These are phyloP conservation scores for Platyscapa corneri DNA, from an alignment of 1,140 invertebrate species.

Conservation along the genomic window DNA sequence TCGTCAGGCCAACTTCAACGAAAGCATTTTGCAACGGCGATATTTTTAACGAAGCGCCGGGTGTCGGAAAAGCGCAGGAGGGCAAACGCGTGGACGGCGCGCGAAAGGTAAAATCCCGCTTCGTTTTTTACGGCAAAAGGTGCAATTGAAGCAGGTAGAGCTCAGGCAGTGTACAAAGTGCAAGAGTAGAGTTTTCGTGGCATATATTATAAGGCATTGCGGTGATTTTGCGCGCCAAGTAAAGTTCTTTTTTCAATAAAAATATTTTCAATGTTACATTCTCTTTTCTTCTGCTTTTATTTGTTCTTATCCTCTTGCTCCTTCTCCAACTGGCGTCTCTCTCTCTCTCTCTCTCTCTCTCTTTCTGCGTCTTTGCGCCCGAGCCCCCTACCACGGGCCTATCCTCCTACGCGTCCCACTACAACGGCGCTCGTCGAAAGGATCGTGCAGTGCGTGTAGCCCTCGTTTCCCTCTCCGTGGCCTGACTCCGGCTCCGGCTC, in stretches of 20 bases:
- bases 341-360: too few relatives aligned
- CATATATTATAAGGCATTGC: not conserved
- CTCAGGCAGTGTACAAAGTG: not conserved
- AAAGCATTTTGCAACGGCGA: not conserved
- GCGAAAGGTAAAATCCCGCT: too few relatives aligned
- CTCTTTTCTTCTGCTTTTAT: slow-evolving; percentile 25
- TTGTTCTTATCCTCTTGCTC: not conserved
- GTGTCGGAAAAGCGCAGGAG: too few relatives aligned
- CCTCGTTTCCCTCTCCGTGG: slow-evolving; percentile 29
- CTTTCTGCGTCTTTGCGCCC: not conserved
- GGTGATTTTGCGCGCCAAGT: not conserved
- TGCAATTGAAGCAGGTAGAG: not conserved
- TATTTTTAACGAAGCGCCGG: too few relatives aligned
- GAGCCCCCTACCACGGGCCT: slow-evolving; percentile 1
- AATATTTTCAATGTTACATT: slow-evolving; percentile 43
- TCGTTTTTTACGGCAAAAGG: not conserved
- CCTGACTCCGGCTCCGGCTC: not conserved
- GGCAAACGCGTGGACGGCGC: too few relatives aligned
- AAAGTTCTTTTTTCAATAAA: slow-evolving; percentile 37
- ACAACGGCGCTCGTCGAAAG: slow-evolving; percentile 7
- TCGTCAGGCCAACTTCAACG: not conserved
- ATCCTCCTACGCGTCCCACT: slow-evolving; percentile 37
- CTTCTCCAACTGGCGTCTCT: slow-evolving; percentile 5
- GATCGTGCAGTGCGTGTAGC: slow-evolving; percentile 22
- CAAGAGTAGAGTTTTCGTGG: not conserved